Percentiles rank a stretch among this genome's conserved stretches.
Evolutionary conservation across 2,797 vertebrate genomes (phyloP).

Genomic region (Sciaenops ocellatus): DNA sequence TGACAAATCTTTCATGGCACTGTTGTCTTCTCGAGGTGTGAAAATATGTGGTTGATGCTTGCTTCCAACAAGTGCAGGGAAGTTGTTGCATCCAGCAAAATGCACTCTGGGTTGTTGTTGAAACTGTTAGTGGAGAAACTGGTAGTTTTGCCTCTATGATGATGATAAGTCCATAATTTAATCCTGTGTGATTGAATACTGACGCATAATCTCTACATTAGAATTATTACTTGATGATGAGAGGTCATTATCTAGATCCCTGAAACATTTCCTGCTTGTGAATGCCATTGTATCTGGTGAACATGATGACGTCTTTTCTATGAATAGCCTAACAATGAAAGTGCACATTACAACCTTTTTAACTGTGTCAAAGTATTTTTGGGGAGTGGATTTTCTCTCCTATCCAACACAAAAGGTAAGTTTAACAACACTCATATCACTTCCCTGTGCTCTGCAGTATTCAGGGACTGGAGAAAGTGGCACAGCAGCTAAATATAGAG

Average conservation of each 20-base stretch:
- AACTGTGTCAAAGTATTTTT: background rate
- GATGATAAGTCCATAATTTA: background rate
- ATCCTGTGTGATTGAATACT: background rate
- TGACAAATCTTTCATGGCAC: too few species aligned
- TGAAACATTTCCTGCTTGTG: background rate
- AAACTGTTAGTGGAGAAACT: background rate
- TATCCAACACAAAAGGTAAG: conserved; percentile 40
- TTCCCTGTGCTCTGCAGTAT: conserved; percentile 55
- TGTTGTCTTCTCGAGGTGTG: too few species aligned
- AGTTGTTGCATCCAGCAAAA: background rate
- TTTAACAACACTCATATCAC: conserved; percentile 47
- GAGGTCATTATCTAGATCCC: background rate
- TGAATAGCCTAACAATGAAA: conserved; percentile 4
- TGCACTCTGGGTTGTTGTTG: background rate
- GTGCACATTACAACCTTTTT: background rate
- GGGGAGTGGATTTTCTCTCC: conserved; percentile 7
- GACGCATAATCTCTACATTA: background rate
- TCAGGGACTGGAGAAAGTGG: conserved; percentile 73
- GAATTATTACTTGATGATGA: background rate
- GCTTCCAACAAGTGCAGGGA: too few species aligned
- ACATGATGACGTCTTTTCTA: conserved; percentile 5
- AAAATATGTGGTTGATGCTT: too few species aligned
- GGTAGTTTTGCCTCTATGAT: background rate
- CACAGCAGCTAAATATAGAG: conserved; percentile 79
- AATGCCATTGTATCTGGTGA: background rate